Evolutionary conservation across 2,888 invertebrate species (phyloP), one percentile per base, ranked within the genome.

Genomic region (Drosophila formosana): DNA sequence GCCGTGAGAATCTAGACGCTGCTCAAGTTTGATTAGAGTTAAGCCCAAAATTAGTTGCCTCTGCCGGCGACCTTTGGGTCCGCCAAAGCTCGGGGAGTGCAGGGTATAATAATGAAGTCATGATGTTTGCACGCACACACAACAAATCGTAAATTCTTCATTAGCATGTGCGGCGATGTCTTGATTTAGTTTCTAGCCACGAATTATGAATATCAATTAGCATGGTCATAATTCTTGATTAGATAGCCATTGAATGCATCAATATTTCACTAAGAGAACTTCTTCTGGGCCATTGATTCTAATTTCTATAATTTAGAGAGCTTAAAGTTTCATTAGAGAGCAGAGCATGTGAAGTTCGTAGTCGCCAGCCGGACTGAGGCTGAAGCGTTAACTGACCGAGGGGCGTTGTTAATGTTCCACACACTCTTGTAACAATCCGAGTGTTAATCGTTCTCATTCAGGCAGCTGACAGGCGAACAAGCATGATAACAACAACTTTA

Each of bases 1-100:
- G 34, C 67, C 75, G 70, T 78, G 79, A 67, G 75, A 75, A 70
- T 65, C 50, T 57, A 50, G 56, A 13, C 49, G 77, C 81, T 83
- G 87, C 77, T 87, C 77, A 75, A 78, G 75, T 80, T 89, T 85
- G 85, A 89, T 85, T 89, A 82, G 80, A 88, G 72, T 70, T 85
- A 85, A 89, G 89, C 88, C 75, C 70, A 60, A 82, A 88, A 89
- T 85, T 85, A 82, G 89, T 85, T 82, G 82, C 51, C 69, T 70
- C 73, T 56, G 66, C 57, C 66, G 49, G 46, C 50, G 66, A 81
- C 78, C 78, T 78, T 80, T 77, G 37, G 63, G 62, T 37, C 55
- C 61, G 23, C 25, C 9, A n/a, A n/a, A 30, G 51, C 23, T 18
- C 8, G 7, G 8, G 55, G 41, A 26, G n/a, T 30, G 30, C 30